Base-by-base conservation (phyloP, 2,797 vertebrate species). In the Myotis planiceps region DNA sequence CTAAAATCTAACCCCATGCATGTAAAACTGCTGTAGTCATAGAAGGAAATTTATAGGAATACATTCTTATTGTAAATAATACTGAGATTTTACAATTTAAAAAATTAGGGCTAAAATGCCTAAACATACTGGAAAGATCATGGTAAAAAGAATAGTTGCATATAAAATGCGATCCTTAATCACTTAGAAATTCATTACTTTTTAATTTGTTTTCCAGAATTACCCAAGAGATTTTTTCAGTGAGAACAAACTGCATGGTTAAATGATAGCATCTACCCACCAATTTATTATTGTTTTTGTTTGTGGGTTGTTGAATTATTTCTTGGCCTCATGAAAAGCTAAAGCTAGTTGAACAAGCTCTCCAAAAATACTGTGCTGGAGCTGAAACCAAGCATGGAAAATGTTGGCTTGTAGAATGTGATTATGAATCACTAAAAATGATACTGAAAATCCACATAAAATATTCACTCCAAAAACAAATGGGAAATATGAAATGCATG, bases 141-240 rank as follows among this genome's bases (percentile, higher is more conserved):
- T 65, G n/a, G 6, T 85, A 74, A 84, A 94, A 94, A 82, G 4
- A 94, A 86, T 75, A 87, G 78, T 65, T 93, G 25, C 53, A 80
- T 88, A 89, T 23, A 86, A 96, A 95, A 88, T 65, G 58, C 3
- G 88, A 68, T 21, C 51, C 23, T 83, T 86, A 86, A 92, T 96
- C 92, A 96, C 79, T 90, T 93, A 85, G 29, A 79, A 97, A 96
- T 96, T 88, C 88, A 95, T 96, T 93, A 92, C 53, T 93, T 93
- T 96, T 96, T 92, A 55, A 93, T 97, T 94, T 95, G 51, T 90
- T 97, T 96, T 84, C 29, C 74, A 92, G 94, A 96, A 96, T 97
- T 90, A 96, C 63, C 47, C 92, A 53, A 68, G 92, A 96, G 93
- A 91, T 92, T 90, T 92, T 93, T 81, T 94, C 69, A 83, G 86